Base-by-base conservation (phyloP, 2,797 vertebrate genomes). In the Pseudochaenichthys georgianus region DNA sequence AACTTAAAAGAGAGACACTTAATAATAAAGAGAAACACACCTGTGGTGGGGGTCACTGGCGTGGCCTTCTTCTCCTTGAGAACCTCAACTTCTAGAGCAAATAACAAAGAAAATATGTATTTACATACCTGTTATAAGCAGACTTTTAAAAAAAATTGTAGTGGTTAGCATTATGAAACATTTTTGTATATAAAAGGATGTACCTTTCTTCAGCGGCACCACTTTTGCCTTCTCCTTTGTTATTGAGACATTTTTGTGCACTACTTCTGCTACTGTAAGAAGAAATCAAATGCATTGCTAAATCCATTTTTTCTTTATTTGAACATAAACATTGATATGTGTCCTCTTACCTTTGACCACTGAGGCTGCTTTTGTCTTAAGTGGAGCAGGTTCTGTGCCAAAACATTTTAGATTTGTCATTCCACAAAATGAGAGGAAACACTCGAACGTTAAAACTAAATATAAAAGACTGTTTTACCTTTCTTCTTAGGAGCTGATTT, bases 201-300 rank as follows among this genome's bases (percentile, higher is more conserved):
- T 66, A 93, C 91, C 84, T 91, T 80, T 92, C 76, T 80, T 92
- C 23, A 87, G 8, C 4, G 86, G 81, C 17, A 69, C 79, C 43
- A 80, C 48, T 62, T 91, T 92, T 34, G 78, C 78, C 60, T 69
- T 88, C 53, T 89, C 90, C 74, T 89, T 92, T 34, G 81, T 63
- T 3, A 86, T 41, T 10, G 89, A 83, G 3, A 74, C 75, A 54
- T 93, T 93, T 88, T 70, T 90, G 10, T 62, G 78, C 13, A 60
- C 28, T 19, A 16, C 63, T 70, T 72, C 73, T 11, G 65, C 53
- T 62, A 80, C 88, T 90, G 78, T 42, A 16, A 64, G 6, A 67
- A 63, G 69, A 31, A 59, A 46, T 42, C 47, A 2, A 66, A 31
- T 41, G 2, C 74, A 34, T 1, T 7, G n/a, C 17, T 69, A 41